phyloP scores from a whole-genome alignment of 2,797 vertebrate genomes.

The Heterohyrax brucei region DNA sequence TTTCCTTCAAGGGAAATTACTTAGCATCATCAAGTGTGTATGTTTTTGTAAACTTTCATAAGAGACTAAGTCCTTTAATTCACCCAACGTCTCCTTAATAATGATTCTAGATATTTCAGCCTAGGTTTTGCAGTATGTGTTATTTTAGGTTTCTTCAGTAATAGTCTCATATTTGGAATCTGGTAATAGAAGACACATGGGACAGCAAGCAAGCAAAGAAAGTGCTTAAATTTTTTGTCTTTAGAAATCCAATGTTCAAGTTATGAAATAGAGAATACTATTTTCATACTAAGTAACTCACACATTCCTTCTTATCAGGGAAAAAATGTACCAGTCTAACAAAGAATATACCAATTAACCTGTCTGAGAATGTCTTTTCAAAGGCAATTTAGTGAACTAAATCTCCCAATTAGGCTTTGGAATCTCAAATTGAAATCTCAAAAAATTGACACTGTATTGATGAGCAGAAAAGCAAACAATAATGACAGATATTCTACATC shows the following conservation, averaged over 20 bases:
- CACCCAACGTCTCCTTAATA: neutral
- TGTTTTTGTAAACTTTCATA: slow-evolving; percentile 2
- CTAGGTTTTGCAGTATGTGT: neutral
- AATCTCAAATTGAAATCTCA: slow-evolving; percentile 37
- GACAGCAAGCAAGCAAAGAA: neutral
- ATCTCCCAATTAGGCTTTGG: slow-evolving; percentile 39
- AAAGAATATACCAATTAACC: neutral
- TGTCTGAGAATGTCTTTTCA: slow-evolving; percentile 45
- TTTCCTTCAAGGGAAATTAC: slow-evolving; percentile 11
- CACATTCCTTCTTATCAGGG: slow-evolving; percentile 58
- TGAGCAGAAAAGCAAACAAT: slow-evolving; percentile 34
- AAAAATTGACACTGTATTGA: neutral
- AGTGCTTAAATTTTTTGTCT: slow-evolving; percentile 23
- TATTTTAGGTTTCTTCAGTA: neutral
- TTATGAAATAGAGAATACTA: slow-evolving; percentile 36
- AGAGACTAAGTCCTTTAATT: slow-evolving; percentile 33
- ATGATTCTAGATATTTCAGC: neutral
- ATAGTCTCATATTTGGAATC: slow-evolving; percentile 17
- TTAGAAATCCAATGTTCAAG: slow-evolving; percentile 17
- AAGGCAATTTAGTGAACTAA: neutral
- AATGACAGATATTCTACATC: neutral
- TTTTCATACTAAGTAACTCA: slow-evolving; percentile 41
- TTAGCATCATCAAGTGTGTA: slow-evolving; percentile 33
- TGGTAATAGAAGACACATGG: slow-evolving; percentile 56
- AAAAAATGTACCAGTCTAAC: slow-evolving; percentile 35